phyloP scores from a whole-genome alignment of 2,797 vertebrate genomes.

The Chelmon rostratus region DNA sequence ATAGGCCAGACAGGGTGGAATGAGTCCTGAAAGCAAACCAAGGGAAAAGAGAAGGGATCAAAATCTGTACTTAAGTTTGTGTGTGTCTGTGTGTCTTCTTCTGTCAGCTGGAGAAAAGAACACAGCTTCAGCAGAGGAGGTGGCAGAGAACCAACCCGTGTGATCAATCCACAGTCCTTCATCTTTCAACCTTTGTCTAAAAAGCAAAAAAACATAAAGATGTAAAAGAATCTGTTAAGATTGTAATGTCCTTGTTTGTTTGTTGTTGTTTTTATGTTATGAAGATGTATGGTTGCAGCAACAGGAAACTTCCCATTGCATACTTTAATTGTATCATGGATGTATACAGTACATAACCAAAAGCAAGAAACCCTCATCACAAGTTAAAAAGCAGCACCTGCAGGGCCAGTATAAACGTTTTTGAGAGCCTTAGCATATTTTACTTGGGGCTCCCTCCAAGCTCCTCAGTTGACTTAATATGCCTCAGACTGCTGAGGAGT shows the following conservation, averaged over 20 bases:
- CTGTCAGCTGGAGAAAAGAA: constrained; percentile 37
- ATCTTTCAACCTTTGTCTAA: neutral
- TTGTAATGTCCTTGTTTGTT: neutral
- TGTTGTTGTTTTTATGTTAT: no score
- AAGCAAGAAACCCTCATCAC: neutral
- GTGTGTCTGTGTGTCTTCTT: constrained; percentile 14
- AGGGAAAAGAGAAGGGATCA: neutral
- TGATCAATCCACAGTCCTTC: neutral
- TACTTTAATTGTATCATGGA: neutral
- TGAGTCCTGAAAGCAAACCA: neutral
- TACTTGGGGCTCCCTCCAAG: neutral
- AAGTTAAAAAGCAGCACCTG: neutral
- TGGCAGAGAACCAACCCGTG: neutral
- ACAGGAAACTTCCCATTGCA: neutral
- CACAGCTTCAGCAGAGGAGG: constrained; percentile 6
- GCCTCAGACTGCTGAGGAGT: no score
- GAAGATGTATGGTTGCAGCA: neutral
- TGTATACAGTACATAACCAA: no score
- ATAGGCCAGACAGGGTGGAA: neutral
- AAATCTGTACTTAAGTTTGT: neutral
- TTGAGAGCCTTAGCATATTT: neutral
- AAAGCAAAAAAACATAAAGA: neutral
- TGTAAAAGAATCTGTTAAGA: neutral
- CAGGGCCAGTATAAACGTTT: neutral
- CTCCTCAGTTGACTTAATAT: neutral